These are phyloP conservation scores for Melanotaenia nigrans DNA, from an alignment of 2,797 vertebrate species.

Conservation along the genomic window DNA sequence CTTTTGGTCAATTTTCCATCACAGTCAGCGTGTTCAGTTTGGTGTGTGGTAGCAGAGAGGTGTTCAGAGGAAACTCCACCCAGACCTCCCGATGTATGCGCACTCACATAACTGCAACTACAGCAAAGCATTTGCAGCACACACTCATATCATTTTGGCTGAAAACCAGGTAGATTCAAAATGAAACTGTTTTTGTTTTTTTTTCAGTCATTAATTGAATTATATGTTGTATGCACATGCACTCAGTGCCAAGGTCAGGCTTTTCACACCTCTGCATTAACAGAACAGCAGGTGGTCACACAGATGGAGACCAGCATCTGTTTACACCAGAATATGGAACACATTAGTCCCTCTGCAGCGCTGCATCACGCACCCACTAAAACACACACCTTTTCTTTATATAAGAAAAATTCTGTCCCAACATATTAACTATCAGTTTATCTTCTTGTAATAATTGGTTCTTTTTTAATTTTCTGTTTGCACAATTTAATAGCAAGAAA, in stretches of 20 bases:
- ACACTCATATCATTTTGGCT: not conserved
- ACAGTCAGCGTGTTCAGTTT: slow-evolving; percentile 54
- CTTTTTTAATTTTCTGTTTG: not conserved
- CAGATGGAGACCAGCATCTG: slow-evolving; percentile 61
- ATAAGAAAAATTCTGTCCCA: not conserved
- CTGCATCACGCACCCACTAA: not conserved
- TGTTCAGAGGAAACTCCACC: slow-evolving; percentile 60
- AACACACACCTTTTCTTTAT: not conserved
- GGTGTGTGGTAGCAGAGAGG: slow-evolving; percentile 39
- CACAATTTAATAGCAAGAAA: not conserved
- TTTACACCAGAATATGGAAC: slow-evolving; percentile 59
- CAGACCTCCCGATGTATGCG: slow-evolving; percentile 31
- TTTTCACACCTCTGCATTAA: slow-evolving; percentile 60
- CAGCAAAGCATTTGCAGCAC: slow-evolving; percentile 1
- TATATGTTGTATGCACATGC: not conserved
- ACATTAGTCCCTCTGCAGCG: slow-evolving; percentile 42
- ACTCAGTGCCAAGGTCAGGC: slow-evolving; percentile 56
- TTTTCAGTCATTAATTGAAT: slow-evolving; percentile 1
- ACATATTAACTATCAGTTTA: slow-evolving; percentile 1
- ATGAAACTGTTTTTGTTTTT: not conserved
- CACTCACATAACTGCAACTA: slow-evolving; percentile 12
- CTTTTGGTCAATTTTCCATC: slow-evolving; percentile 48
- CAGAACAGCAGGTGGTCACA: slow-evolving; percentile 65
- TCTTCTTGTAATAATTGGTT: not conserved
- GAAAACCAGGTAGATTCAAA: not conserved